Evolutionary conservation across 2,888 invertebrate species (phyloP).

Genomic region (Apamea monoglypha): DNA sequence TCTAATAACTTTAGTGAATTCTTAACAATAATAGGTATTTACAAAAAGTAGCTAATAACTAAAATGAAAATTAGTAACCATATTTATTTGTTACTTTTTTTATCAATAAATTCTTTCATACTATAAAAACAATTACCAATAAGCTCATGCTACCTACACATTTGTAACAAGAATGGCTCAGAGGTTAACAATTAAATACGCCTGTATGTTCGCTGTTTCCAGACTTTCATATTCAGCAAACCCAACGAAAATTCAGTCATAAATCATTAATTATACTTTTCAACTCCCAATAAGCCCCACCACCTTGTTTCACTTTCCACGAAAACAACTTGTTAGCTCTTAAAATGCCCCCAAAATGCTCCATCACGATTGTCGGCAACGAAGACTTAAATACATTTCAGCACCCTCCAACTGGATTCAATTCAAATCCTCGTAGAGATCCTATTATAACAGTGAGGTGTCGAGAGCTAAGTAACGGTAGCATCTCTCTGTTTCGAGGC

Average conservation of each 20-base stretch:
- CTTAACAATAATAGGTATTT: too few species aligned
- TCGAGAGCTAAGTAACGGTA: constrained; percentile 87
- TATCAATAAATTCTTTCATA: too few species aligned
- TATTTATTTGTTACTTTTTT: too few species aligned
- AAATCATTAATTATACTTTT: constrained; percentile 36
- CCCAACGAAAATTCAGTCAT: constrained; percentile 14
- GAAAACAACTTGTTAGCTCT: constrained; percentile 39
- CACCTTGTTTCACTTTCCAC: constrained; percentile 33
- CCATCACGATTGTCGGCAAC: constrained; percentile 64
- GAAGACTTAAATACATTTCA: constrained; percentile 73
- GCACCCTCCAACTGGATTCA: constrained; percentile 80
- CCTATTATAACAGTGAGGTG: constrained; percentile 88
- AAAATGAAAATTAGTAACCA: too few species aligned
- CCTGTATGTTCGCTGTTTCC: too few species aligned
- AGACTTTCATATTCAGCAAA: not conserved
- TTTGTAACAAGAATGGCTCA: not conserved
- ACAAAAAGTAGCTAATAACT: too few species aligned
- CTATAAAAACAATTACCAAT: too few species aligned
- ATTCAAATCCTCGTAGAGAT: constrained; percentile 86
- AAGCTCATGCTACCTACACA: too few species aligned
- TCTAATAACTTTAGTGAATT: too few species aligned
- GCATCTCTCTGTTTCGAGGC: constrained; percentile 81
- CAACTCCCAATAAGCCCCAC: constrained; percentile 28
- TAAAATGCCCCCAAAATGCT: constrained; percentile 54
- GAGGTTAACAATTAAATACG: not conserved